A percentile compares a stretch with the other conserved stretches of the same genome.
Conservation (phyloP, 2,113 vertebrate genomes). For the Blennius ocellaris region DNA sequence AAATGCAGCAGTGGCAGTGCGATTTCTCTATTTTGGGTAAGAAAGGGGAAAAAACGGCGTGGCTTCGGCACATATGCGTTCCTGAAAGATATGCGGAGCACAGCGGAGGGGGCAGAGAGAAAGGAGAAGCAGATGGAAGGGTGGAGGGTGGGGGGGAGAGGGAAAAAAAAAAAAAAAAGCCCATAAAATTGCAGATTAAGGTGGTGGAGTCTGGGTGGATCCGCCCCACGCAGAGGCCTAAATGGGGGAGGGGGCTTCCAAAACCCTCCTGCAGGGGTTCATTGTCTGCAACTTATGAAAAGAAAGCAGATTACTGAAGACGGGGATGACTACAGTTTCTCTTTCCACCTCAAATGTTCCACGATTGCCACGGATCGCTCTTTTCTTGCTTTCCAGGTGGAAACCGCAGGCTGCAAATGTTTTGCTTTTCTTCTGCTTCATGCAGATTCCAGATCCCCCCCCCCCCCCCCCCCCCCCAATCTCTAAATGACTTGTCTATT, state of each 20-base stretch:
- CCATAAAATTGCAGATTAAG: slow-evolving; percentile 37
- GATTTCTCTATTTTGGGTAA: background rate
- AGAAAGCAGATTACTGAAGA: slow-evolving; percentile 58
- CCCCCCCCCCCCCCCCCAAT: slow-evolving; percentile 10
- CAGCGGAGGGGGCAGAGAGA: background rate
- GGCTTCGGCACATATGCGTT: slow-evolving; percentile 11
- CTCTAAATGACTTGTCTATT: slow-evolving; percentile 71
- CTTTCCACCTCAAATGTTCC: slow-evolving; percentile 16
- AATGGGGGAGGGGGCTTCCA: slow-evolving; percentile 52
- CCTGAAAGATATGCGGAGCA: background rate
- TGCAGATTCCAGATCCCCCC: slow-evolving; percentile 38
- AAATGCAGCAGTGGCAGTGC: background rate
- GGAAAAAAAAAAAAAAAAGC: background rate
- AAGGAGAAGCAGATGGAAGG: background rate
- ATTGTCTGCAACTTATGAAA: slow-evolving; percentile 55
- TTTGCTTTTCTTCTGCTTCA: slow-evolving; percentile 28
- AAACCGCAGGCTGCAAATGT: slow-evolving; percentile 27
- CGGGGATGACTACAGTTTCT: slow-evolving; percentile 14
- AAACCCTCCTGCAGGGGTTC: slow-evolving; percentile 45
- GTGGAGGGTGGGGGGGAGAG: background rate
- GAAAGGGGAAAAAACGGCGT: background rate
- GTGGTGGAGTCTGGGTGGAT: slow-evolving; percentile 15
- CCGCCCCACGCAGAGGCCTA: slow-evolving; percentile 23
- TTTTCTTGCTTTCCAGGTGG: slow-evolving; percentile 24
- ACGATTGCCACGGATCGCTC: slow-evolving; percentile 24